A percentile compares a stretch with the other conserved stretches of the same genome.
phyloP scores from a whole-genome alignment of 1,140 invertebrate species.

The Ylistrum balloti region DNA sequence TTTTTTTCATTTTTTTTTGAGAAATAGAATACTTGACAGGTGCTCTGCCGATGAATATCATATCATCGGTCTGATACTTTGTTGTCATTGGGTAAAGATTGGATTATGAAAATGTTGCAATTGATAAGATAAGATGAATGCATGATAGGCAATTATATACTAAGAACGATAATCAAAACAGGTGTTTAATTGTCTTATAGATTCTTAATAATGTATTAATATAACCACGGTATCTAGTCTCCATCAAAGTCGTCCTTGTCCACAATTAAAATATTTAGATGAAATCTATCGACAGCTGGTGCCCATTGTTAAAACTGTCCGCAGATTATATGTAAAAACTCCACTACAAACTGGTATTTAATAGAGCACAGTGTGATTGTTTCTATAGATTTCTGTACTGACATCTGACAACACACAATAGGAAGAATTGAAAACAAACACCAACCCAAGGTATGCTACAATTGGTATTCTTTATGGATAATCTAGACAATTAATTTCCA shows the following conservation, averaged over 20 bases:
- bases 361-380: background rate
- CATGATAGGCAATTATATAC: too few relatives aligned
- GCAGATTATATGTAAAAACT: background rate
- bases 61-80: background rate
- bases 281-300: background rate
- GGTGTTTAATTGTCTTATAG: background rate
- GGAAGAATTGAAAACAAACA: background rate
- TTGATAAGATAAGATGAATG: background rate
- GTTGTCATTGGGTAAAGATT: background rate
- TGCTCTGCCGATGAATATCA: background rate
- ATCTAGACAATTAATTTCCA: background rate
- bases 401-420: background rate
- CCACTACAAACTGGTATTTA: background rate
- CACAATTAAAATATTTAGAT: background rate
- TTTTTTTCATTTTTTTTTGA: background rate
- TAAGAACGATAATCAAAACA: background rate
- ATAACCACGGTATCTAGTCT: background rate
- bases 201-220: background rate
- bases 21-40: conserved; percentile 39
- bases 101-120: background rate
- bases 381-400: background rate
- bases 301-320: background rate
- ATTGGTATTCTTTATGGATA: background rate
- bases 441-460: background rate
- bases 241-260: background rate